These are phyloP conservation scores for Ischnura elegans DNA, from an alignment of 2,888 invertebrate species.

Conservation along the genomic window DNA sequence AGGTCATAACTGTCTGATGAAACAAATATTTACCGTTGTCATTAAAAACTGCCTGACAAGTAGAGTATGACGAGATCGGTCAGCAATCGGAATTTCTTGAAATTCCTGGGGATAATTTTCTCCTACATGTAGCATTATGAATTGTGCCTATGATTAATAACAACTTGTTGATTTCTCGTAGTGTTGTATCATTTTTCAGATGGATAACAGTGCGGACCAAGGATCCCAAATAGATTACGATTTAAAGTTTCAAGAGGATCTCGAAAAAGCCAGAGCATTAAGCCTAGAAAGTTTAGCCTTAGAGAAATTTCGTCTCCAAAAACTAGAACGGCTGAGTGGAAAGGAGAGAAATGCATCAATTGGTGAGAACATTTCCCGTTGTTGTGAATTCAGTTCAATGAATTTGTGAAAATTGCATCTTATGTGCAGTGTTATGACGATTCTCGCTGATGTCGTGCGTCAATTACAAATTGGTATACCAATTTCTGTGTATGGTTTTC, in stretches of 20 bases:
- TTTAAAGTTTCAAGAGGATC: slow-evolving; percentile 87
- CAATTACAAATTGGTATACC: too few relatives aligned
- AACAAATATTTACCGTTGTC: slow-evolving; percentile 3
- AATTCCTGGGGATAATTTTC: background rate
- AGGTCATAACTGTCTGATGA: background rate
- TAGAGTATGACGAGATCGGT: slow-evolving; percentile 7
- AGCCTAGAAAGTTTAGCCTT: slow-evolving; percentile 92
- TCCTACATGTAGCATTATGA: background rate
- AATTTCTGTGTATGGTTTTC: too few relatives aligned
- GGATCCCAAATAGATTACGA: slow-evolving; percentile 34
- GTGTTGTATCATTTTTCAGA: background rate
- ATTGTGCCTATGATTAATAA: too few relatives aligned
- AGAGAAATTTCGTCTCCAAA: slow-evolving; percentile 89
- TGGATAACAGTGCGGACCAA: slow-evolving; percentile 46
- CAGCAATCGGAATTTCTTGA: background rate
- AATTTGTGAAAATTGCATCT: background rate
- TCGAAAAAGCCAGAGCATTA: slow-evolving; percentile 92
- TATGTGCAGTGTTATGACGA: too few relatives aligned
- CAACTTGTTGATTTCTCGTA: background rate
- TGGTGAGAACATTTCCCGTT: background rate
- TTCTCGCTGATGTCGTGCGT: too few relatives aligned
- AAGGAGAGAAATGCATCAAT: slow-evolving; percentile 39
- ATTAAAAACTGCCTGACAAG: background rate
- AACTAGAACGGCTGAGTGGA: slow-evolving; percentile 76
- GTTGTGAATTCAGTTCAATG: background rate